Conservation (phyloP, 2,113 vertebrate species). For the Archocentrus centrarchus region DNA sequence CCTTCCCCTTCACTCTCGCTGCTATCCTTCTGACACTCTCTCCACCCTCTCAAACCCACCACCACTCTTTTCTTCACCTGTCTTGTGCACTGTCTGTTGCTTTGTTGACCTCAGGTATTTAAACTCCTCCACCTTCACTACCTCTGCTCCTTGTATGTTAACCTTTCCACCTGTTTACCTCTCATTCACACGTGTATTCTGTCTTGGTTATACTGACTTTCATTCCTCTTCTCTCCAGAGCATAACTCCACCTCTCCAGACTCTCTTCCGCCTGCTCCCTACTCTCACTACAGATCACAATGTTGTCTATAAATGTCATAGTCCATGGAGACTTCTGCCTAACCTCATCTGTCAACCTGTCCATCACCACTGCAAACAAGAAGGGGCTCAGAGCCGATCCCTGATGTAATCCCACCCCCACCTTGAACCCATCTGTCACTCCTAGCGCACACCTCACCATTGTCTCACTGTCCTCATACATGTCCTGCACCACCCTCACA, state of each 20-base stretch:
- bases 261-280: background rate
- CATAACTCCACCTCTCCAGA: background rate
- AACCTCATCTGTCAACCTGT: background rate
- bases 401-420: background rate
- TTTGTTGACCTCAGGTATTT: background rate
- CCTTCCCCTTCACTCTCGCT: too few species aligned
- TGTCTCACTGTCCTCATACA: background rate
- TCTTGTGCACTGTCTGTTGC: background rate
- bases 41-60: background rate
- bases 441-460: background rate
- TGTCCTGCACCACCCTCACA: background rate
- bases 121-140: too few species aligned
- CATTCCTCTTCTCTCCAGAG: background rate
- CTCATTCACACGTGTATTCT: too few species aligned
- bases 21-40: background rate
- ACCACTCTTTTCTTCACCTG: background rate
- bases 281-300: background rate
- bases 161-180: too few species aligned
- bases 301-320: background rate
- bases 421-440: background rate
- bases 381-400: background rate
- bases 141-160: too few species aligned
- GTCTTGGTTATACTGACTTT: too few species aligned
- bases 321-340: background rate
- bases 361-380: background rate